Percentiles rank a stretch among this genome's conserved stretches.
Conservation (phyloP, 2,113 vertebrate genomes). For the Dipodomys ordii region DNA sequence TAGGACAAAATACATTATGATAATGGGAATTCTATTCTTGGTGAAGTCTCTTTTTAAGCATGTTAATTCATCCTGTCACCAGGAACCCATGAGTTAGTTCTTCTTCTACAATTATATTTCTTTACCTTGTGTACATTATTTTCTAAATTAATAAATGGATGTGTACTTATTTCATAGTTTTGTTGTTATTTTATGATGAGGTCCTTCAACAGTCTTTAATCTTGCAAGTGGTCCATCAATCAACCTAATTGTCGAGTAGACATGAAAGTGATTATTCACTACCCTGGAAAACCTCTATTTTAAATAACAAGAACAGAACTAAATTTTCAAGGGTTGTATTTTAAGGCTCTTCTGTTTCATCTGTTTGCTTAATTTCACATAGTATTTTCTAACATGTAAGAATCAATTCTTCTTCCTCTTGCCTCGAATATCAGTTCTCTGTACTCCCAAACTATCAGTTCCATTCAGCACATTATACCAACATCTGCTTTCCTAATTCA, state of each 20-base stretch:
- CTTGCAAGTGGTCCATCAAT: not conserved
- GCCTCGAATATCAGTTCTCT: too few species aligned
- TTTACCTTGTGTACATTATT: not conserved
- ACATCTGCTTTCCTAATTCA: too few species aligned
- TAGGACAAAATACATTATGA: not conserved
- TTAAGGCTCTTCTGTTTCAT: too few species aligned
- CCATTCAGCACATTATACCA: too few species aligned
- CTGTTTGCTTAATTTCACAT: not conserved
- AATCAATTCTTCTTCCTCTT: too few species aligned
- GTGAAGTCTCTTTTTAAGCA: not conserved
- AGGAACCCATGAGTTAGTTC: not conserved
- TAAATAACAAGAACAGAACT: too few species aligned
- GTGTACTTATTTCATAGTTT: not conserved
- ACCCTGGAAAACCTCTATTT: not conserved
- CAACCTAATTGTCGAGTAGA: not conserved
- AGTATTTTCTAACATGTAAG: too few species aligned
- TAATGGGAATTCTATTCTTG: not conserved
- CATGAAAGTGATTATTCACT: not conserved
- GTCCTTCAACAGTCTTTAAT: not conserved
- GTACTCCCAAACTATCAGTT: too few species aligned
- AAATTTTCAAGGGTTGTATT: too few species aligned
- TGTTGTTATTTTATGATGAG: not conserved
- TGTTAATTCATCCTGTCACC: not conserved
- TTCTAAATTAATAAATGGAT: not conserved
- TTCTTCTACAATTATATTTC: not conserved